Percentiles rank a stretch among this genome's conserved stretches.
phyloP scores from a whole-genome alignment of 2,888 invertebrate species.

The Seira ritae region DNA sequence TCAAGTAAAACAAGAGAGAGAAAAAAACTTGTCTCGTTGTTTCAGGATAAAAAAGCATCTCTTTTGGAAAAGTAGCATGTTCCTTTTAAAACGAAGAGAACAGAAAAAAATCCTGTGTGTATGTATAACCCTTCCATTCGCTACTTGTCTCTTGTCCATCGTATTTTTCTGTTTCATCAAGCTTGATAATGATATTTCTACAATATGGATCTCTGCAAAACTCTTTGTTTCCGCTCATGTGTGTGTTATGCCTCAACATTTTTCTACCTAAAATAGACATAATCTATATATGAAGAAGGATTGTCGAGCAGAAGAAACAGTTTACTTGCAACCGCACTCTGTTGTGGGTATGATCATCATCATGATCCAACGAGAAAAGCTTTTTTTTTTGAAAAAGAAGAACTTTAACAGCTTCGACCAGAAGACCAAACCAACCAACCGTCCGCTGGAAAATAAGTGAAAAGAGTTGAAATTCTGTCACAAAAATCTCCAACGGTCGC shows the following conservation, averaged over 20 bases:
- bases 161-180: no score
- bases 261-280: neutral
- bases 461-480: slow-evolving; percentile 13
- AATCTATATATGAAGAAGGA: slow-evolving; percentile 33
- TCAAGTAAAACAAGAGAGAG: slow-evolving; percentile 17
- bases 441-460: no score
- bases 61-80: neutral
- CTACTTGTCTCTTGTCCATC: neutral
- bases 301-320: slow-evolving; percentile 30
- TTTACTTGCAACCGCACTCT: slow-evolving; percentile 50
- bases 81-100: neutral
- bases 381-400: no score
- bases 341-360: slow-evolving; percentile 42
- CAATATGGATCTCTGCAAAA: no score
- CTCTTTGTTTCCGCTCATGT: slow-evolving; percentile 10
- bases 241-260: neutral
- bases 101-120: no score
- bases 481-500: slow-evolving; percentile 1
- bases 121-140: slow-evolving; percentile 9
- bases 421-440: no score
- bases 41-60: no score
- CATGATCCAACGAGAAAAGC: no score
- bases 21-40: no score
- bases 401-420: no score
- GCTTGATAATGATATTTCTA: no score